Evolutionary conservation across 2,113 vertebrate species (phyloP), one percentile per base, ranked within the genome.

Genomic region (Axis porcinus): DNA sequence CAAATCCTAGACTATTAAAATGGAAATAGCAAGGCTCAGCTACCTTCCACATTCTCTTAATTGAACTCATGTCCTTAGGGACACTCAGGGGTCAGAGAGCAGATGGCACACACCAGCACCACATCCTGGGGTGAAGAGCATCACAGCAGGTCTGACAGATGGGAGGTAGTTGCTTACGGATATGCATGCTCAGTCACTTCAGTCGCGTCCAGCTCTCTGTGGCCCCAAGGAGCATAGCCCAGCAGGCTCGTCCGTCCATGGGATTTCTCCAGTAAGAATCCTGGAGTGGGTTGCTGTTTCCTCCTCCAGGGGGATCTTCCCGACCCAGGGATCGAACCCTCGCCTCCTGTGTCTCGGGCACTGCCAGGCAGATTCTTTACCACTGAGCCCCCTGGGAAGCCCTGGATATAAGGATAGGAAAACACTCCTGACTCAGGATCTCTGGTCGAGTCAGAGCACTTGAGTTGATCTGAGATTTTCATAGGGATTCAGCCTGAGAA

Each of bases 121-220:
- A 43, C 33, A 25, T 1, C 62, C 54, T 43, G 23, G 43, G 40
- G 43, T 7, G 43, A 16, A 13, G 12, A 14, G 55, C 43, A 16
- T 30, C 47, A 33, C 0, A 1, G 23, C 36, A 33, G 76, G 47
- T 7, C 70, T 55, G 82, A 27, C 33, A 13, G 6, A 33, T 8
- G 25, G 15, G 55, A 12, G 28, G 21, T 7, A 30, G 17, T 25
- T 27, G 23, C 33, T 58, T 67, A 3, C 9, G 8, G 23, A 30
- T 19, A 36, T 1, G 30, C 0, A 0, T 76, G 70, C 36, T 76
- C 70, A 27, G 23, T 5, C 0, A 0, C 70, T 76, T 27, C 10
- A 13, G 67, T 13, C 1, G 23, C 43, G 6, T 14, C 40, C 40
- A 76, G 23, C 70, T 14, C 40, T 76, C 12, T 27, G 40, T 2